Evolutionary conservation across 2,888 invertebrate species (phyloP).

Genomic region (Lepidochitona cinerea): DNA sequence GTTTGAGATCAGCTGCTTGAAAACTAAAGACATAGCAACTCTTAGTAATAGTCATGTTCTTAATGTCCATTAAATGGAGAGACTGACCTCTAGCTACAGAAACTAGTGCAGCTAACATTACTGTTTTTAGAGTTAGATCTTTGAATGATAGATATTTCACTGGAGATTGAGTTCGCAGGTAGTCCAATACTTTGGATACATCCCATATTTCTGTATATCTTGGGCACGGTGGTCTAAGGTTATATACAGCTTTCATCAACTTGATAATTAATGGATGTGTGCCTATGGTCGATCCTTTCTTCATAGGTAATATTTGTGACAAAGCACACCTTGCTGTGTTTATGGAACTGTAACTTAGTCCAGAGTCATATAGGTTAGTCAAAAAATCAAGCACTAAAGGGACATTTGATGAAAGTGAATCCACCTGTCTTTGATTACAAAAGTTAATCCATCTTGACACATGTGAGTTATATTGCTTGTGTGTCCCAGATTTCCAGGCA

Average conservation of each 20-base stretch:
- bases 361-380: background rate
- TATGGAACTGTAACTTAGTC: background rate
- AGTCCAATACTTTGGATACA: constrained; percentile 6
- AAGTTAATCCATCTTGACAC: constrained; percentile 25
- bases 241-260: constrained; percentile 17
- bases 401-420: constrained; percentile 12
- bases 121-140: background rate
- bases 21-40: background rate
- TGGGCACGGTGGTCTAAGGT: constrained; percentile 19
- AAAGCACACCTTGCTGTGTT: background rate
- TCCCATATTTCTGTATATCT: constrained; percentile 24
- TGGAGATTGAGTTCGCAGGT: background rate
- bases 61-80: background rate
- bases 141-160: background rate
- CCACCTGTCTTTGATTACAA: constrained; percentile 5
- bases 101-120: background rate
- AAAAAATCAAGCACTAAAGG: background rate
- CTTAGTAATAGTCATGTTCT: background rate
- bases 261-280: constrained; percentile 17
- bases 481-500: constrained; percentile 26
- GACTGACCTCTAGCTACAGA: background rate
- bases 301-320: background rate
- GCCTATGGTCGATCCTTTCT: constrained; percentile 16
- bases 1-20: background rate
- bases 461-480: constrained; percentile 28